Percentiles rank a stretch among this genome's conserved stretches.
phyloP scores from a whole-genome alignment of 2,888 invertebrate genomes.

The Theretra japonica region DNA sequence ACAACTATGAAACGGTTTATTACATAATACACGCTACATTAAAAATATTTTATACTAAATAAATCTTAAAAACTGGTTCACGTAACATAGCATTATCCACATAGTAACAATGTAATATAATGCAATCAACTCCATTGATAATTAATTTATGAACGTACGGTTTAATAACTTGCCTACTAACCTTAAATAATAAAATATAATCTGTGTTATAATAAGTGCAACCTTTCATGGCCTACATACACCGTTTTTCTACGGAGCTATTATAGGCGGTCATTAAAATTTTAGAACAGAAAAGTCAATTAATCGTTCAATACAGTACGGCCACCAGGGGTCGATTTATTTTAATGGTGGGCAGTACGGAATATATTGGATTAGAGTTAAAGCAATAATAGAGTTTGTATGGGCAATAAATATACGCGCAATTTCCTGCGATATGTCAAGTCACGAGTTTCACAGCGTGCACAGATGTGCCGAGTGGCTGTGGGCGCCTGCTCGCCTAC shows the following conservation, averaged over 20 bases:
- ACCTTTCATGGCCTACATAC: background rate
- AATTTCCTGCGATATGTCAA: slow-evolving; percentile 43
- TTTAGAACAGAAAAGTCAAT: background rate
- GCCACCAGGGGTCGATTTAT: background rate
- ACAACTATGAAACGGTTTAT: background rate
- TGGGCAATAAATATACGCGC: slow-evolving; percentile 45
- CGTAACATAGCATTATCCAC: background rate
- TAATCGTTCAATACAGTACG: background rate
- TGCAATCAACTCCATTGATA: background rate
- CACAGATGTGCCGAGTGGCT: slow-evolving; percentile 18
- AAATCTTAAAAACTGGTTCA: background rate
- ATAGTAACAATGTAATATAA: background rate
- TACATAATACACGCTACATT: no score
- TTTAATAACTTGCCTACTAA: slow-evolving; percentile 19
- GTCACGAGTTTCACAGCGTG: slow-evolving; percentile 49
- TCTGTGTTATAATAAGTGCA: background rate
- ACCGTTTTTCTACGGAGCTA: background rate
- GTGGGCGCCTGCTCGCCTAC: background rate
- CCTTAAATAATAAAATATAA: slow-evolving; percentile 3
- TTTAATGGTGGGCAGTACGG: background rate
- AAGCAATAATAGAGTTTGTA: slow-evolving; percentile 38
- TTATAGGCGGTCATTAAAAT: background rate
- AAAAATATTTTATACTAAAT: no score
- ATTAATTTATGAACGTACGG: background rate
- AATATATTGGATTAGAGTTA: background rate